phyloP scores from a whole-genome alignment of 2,888 invertebrate species.

The Leptura quadrifasciata region DNA sequence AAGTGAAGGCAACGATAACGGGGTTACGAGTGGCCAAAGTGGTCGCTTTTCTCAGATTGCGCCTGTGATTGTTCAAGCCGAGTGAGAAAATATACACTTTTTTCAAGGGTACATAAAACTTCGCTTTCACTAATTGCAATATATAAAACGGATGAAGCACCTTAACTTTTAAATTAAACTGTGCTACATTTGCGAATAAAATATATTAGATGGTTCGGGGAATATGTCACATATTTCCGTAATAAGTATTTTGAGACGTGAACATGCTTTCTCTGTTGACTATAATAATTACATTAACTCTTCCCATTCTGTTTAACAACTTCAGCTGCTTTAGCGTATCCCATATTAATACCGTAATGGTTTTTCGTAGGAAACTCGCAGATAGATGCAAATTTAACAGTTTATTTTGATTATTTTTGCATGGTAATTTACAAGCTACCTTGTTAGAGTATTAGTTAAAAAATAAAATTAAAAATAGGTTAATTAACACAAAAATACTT shows the following conservation, averaged over 20 bases:
- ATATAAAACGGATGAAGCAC: not conserved
- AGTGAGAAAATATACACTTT: constrained; percentile 27
- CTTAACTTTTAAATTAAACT: not conserved
- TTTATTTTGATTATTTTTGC: too few species aligned
- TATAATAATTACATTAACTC: not conserved
- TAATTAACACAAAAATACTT: too few species aligned
- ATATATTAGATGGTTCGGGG: not conserved
- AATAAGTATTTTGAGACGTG: not conserved
- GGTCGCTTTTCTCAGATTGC: constrained; percentile 60
- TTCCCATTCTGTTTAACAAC: not conserved
- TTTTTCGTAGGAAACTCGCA: too few species aligned
- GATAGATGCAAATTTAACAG: too few species aligned
- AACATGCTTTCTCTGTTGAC: not conserved
- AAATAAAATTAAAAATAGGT: too few species aligned
- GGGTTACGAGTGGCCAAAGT: constrained; percentile 59
- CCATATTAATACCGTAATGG: not conserved
- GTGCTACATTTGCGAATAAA: not conserved
- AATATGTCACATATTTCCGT: not conserved
- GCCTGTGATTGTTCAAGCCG: constrained; percentile 58
- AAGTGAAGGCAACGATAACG: constrained; percentile 67
- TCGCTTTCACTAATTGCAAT: constrained; percentile 26
- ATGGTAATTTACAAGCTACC: too few species aligned
- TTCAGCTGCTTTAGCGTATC: not conserved
- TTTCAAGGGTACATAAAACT: constrained; percentile 17
- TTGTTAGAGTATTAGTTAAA: too few species aligned